Evolutionary conservation across 2,113 vertebrate species (phyloP).

Genomic region (Plotosus lineatus): DNA sequence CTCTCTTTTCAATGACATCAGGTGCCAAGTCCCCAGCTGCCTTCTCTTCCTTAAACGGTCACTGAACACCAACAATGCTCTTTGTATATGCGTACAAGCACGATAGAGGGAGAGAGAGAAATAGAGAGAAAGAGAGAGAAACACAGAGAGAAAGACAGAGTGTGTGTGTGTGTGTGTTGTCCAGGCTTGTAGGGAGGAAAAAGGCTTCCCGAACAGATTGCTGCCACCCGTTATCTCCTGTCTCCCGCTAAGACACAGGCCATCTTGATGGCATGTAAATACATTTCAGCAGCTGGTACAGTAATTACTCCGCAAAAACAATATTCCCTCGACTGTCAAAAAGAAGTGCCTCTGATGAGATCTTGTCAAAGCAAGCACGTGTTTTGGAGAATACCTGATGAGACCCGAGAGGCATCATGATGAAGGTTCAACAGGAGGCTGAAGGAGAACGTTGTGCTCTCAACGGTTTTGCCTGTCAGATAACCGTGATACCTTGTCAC

Average conservation of each 20-base stretch:
- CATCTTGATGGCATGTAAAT: slow-evolving; percentile 56
- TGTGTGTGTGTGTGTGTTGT: slow-evolving; percentile 11
- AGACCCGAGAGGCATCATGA: slow-evolving; percentile 44
- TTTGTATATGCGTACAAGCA: background rate
- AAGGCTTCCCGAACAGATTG: slow-evolving; percentile 52
- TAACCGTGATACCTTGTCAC: slow-evolving; percentile 6
- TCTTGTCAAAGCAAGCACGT: slow-evolving; percentile 52
- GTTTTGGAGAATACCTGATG: slow-evolving; percentile 48
- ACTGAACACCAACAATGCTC: slow-evolving; percentile 48
- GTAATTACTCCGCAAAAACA: slow-evolving; percentile 57
- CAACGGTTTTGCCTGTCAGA: slow-evolving; percentile 28
- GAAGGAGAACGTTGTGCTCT: slow-evolving; percentile 9
- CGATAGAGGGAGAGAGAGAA: background rate
- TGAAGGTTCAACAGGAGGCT: slow-evolving; percentile 27
- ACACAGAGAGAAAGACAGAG: background rate
- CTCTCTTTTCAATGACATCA: slow-evolving; percentile 43
- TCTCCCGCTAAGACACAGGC: slow-evolving; percentile 47
- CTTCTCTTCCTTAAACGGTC: slow-evolving; percentile 47
- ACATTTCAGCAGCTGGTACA: slow-evolving; percentile 59
- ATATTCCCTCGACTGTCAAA: slow-evolving; percentile 54
- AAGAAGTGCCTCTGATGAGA: slow-evolving; percentile 44
- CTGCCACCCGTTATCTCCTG: slow-evolving; percentile 41
- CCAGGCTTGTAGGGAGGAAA: slow-evolving; percentile 21
- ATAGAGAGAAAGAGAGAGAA: background rate
- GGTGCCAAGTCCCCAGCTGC: slow-evolving; percentile 28